Base-by-base conservation (phyloP, 2,888 invertebrate species). In the Cryptus viduatorius region DNA sequence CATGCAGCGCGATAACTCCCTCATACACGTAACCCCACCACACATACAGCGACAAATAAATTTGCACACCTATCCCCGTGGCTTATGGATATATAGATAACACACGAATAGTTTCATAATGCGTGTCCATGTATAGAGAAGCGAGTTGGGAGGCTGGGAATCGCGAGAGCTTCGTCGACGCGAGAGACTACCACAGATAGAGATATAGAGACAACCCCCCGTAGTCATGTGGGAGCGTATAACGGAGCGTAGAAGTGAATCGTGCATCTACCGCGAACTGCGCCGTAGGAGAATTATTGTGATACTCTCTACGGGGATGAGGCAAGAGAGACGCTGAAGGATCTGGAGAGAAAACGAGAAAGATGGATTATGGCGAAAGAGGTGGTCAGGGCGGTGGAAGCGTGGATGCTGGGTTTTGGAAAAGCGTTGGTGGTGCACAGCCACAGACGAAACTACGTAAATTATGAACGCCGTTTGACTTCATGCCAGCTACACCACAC, bases 391-490 rank as follows among this genome's bases (percentile, higher is more conserved):
- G 53, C 69, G 67, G 44, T 65, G 56, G 76, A 48, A 65, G 83
- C 56, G 53, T 65, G 59, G 14, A 29, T 12, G 31, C 1, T n/a
- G 48, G 64, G 53, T 68, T 48, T 53, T 37, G 53, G 46, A 48
- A 44, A 85, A 79, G 65, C 75, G 68, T 77, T 72, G 81, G 83
- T 71, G 83, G 69, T 85, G 87, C 87, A 86, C 85, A 80, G 88
- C 88, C 90, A 89, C 90, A 86, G 89, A 90, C 90, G 90, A 90
- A 91, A 90, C 90, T 90, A 89, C 90, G 91, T 92, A 90, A 92
- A 93, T 93, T 92, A 93, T 92, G 89, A 91, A 92, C 90, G 91
- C 90, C 88, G 90, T 92, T 93, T 93, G 92, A 93, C 91, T 92
- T 89, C 86, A 87, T 91, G 92, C 92, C 93, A 92, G 90, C 89